Percentiles rank a stretch among this genome's conserved stretches.
phyloP scores from a whole-genome alignment of 2,113 vertebrate species.

The Oenanthe oenanthe region DNA sequence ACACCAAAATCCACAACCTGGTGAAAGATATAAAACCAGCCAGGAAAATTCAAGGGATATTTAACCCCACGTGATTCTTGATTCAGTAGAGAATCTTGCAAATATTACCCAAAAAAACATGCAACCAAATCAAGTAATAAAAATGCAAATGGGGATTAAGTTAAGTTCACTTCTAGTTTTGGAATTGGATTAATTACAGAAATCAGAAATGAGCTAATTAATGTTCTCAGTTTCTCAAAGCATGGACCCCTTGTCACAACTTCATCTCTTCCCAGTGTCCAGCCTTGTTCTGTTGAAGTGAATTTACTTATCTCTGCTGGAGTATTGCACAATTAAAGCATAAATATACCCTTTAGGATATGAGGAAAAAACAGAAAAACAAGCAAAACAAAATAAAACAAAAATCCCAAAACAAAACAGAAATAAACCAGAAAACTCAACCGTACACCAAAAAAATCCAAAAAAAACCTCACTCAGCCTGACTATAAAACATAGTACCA shows the following conservation, averaged over 20 bases:
- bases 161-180: background rate
- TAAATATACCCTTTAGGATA: background rate
- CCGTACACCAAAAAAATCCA: background rate
- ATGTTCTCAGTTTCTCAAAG: background rate
- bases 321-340: background rate
- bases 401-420: background rate
- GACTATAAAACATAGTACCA: background rate
- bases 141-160: background rate
- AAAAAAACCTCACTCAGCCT: background rate
- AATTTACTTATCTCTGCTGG: background rate
- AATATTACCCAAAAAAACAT: background rate
- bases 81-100: background rate
- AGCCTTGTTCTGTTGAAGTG: fast-evolving
- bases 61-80: background rate
- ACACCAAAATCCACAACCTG: background rate
- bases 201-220: background rate
- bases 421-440: background rate
- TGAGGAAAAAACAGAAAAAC: background rate
- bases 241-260: background rate
- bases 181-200: background rate
- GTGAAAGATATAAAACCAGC: background rate
- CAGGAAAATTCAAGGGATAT: background rate
- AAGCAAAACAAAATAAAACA: background rate
- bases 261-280: background rate
- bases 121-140: background rate